Percentiles rank a stretch among this genome's conserved stretches.
Conservation (phyloP, 2,113 vertebrate species). For the Larimichthys crocea region DNA sequence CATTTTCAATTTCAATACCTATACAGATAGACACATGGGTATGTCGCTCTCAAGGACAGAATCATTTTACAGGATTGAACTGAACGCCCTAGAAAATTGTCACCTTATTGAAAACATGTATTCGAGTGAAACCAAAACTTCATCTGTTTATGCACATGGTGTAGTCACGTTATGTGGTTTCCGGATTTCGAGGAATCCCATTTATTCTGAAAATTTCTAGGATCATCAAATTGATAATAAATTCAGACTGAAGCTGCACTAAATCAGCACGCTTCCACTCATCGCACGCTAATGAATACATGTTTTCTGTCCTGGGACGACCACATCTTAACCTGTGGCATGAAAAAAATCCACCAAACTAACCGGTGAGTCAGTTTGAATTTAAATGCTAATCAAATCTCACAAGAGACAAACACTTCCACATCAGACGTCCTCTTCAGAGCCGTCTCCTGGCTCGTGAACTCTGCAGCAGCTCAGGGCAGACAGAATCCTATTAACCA, state of each 20-base stretch:
- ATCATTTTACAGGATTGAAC: background rate
- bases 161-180: background rate
- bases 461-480: conserved; percentile 65
- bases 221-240: background rate
- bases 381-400: conserved; percentile 65
- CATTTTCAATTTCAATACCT: too few species aligned
- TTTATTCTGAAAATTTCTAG: background rate
- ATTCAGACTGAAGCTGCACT: background rate
- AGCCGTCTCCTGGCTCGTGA: conserved; percentile 55
- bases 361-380: conserved; percentile 37
- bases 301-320: background rate
- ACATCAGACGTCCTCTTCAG: conserved; percentile 61
- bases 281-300: background rate
- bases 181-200: background rate
- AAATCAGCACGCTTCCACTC: background rate
- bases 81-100: background rate
- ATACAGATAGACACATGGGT: background rate
- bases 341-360: conserved; percentile 8
- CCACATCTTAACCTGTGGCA: conserved; percentile 6
- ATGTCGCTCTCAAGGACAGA: background rate
- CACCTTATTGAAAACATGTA: background rate
- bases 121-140: background rate
- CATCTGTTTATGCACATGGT: background rate
- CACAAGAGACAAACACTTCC: conserved; percentile 54
- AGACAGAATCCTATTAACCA: conserved; percentile 81